Percentiles rank a stretch among this genome's conserved stretches.
These are phyloP conservation scores for Hirundichthys speculiger DNA, from an alignment of 2,113 vertebrate genomes.

Conservation along the genomic window DNA sequence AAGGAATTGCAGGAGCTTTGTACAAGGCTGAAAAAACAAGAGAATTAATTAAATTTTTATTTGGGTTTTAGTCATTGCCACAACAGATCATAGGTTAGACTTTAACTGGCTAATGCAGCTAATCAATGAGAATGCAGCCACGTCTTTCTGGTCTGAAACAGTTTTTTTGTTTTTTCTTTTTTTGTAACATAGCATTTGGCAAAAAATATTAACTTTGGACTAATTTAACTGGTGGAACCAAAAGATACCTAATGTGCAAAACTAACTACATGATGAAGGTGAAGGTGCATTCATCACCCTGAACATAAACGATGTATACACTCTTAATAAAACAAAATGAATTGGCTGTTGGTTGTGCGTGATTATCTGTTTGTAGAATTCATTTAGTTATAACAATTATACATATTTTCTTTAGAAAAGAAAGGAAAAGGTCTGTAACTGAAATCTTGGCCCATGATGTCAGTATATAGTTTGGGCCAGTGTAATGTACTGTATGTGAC, in stretches of 20 bases:
- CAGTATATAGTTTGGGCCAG: too few relatives aligned
- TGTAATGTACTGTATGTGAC: too few relatives aligned
- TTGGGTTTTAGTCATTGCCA: background rate
- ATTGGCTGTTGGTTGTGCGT: too few relatives aligned
- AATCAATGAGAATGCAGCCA: slow-evolving; percentile 31
- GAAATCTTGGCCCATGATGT: too few relatives aligned
- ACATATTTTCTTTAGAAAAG: too few relatives aligned
- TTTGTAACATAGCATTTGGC: too few relatives aligned
- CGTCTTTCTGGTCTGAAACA: slow-evolving; percentile 21
- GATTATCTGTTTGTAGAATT: too few relatives aligned
- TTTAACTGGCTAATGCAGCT: slow-evolving; percentile 32
- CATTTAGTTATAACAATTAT: too few relatives aligned
- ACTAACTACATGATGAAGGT: background rate
- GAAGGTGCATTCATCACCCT: slow-evolving; percentile 20
- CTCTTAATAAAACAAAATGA: slow-evolving; percentile 44
- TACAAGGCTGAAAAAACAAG: slow-evolving; percentile 27
- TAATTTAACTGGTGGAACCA: too few relatives aligned
- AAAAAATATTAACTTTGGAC: too few relatives aligned
- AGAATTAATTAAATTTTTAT: slow-evolving; percentile 12
- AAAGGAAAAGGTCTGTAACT: too few relatives aligned
- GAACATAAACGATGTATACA: slow-evolving; percentile 30
- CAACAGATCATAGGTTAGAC: slow-evolving; percentile 32
- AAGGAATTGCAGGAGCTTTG: slow-evolving; percentile 4
- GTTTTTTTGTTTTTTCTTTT: slow-evolving; percentile 26
- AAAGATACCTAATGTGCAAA: slow-evolving; percentile 10